Conservation (phyloP, 2,113 vertebrate species). For the Neofelis nebulosa region DNA sequence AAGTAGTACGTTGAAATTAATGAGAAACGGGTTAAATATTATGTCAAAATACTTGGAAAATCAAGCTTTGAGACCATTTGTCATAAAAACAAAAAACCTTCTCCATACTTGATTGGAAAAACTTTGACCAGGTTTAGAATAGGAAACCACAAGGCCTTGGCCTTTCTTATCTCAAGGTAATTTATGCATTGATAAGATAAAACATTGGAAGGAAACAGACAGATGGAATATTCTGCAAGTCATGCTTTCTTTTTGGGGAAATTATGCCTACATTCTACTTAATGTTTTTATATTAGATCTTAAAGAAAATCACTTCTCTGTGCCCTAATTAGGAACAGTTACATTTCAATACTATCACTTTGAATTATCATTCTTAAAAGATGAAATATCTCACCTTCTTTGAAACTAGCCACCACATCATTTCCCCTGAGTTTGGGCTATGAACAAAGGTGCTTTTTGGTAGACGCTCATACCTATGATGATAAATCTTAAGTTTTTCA, state of each 20-base stretch:
- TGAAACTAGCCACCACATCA: not conserved
- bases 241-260: not conserved
- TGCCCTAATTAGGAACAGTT: not conserved
- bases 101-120: conserved; percentile 12
- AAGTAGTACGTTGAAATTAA: not conserved
- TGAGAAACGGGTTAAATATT: not conserved
- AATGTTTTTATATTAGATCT: not conserved
- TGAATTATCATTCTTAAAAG: not conserved
- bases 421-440: not conserved
- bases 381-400: not conserved
- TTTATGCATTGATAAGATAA: not conserved
- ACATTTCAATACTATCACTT: not conserved
- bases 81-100: not conserved
- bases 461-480: not conserved
- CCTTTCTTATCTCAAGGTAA: not conserved
- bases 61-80: not conserved
- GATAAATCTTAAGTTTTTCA: not conserved
- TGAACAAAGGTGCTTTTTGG: not conserved
- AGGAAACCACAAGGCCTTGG: not conserved
- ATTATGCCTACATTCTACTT: not conserved
- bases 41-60: not conserved
- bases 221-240: not conserved
- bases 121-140: not conserved
- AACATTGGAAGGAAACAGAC: not conserved
- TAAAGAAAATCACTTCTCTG: not conserved